These are phyloP conservation scores for Meliscaeva auricollis DNA, from an alignment of 2,888 invertebrate genomes.

Conservation along the genomic window DNA sequence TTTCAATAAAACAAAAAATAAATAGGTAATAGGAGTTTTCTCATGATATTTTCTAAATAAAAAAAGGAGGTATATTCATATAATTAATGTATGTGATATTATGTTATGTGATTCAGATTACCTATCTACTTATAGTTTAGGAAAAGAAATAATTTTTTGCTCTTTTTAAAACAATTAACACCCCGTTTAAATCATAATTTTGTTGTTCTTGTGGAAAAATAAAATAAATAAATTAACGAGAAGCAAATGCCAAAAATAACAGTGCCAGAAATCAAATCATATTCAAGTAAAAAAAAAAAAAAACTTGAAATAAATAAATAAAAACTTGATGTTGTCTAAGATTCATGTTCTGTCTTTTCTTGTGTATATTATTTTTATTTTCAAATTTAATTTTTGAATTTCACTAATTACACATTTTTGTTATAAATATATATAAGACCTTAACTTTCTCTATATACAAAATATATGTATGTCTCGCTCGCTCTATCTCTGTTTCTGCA, in stretches of 20 bases:
- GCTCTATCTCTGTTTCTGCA: background rate
- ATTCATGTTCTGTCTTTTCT: constrained; percentile 48
- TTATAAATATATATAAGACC: constrained; percentile 4
- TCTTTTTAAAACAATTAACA: constrained; percentile 50
- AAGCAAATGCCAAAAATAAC: constrained; percentile 64
- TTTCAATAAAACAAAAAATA: background rate
- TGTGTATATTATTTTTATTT: constrained; percentile 27
- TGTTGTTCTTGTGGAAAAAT: constrained; percentile 63
- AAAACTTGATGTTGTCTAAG: constrained; percentile 56
- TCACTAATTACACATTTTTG: constrained; percentile 35
- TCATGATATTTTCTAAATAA: no score
- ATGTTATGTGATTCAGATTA: background rate
- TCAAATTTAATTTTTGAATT: constrained; percentile 20
- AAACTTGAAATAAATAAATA: constrained; percentile 29
- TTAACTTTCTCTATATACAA: background rate
- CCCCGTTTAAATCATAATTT: constrained; percentile 30
- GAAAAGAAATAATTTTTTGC: constrained; percentile 58
- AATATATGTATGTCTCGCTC: background rate
- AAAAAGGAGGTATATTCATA: no score
- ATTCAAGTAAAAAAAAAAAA: constrained; percentile 17
- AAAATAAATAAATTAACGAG: constrained; percentile 66
- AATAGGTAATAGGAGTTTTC: no score
- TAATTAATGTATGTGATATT: no score
- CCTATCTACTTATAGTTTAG: no score
- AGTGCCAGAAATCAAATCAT: constrained; percentile 25